phyloP scores from a whole-genome alignment of 1,140 invertebrate genomes.

The Drosophila mojavensis region DNA sequence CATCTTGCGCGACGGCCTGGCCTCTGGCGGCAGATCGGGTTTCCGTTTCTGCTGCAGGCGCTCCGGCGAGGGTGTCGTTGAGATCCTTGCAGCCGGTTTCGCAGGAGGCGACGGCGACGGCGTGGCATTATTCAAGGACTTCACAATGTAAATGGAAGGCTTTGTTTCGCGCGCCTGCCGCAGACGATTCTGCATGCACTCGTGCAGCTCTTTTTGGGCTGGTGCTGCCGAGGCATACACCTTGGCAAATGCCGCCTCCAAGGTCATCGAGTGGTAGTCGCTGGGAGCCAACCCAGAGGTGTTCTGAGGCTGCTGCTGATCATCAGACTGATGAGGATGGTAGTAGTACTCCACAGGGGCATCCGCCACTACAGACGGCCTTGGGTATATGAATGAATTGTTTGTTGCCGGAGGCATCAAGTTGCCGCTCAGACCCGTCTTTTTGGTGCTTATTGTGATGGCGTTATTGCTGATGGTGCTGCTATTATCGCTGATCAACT shows the following conservation, averaged over 20 bases:
- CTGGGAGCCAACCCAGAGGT: neutral
- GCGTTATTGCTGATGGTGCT: slow-evolving; percentile 3
- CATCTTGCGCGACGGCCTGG: neutral
- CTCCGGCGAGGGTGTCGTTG: neutral
- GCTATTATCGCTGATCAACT: neutral
- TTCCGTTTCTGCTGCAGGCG: slow-evolving; percentile 19
- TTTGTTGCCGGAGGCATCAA: neutral
- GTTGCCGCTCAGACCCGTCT: neutral
- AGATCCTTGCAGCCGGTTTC: neutral
- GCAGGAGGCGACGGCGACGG: neutral
- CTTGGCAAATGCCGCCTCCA: slow-evolving; percentile 56
- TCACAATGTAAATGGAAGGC: slow-evolving; percentile 74
- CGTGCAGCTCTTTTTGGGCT: slow-evolving; percentile 44
- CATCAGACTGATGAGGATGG: slow-evolving; percentile 20
- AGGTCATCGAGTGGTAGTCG: neutral
- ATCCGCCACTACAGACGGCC: neutral
- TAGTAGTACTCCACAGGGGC: slow-evolving; percentile 7
- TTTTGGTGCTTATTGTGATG: neutral
- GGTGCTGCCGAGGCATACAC: slow-evolving; percentile 64
- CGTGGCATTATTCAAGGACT: slow-evolving; percentile 52
- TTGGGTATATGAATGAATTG: neutral
- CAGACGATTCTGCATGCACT: slow-evolving; percentile 64
- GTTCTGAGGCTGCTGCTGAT: neutral
- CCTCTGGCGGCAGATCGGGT: neutral
- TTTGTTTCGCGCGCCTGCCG: slow-evolving; percentile 68